phyloP scores from a whole-genome alignment of 2,113 vertebrate species.

The Hippoglossus stenolepis region DNA sequence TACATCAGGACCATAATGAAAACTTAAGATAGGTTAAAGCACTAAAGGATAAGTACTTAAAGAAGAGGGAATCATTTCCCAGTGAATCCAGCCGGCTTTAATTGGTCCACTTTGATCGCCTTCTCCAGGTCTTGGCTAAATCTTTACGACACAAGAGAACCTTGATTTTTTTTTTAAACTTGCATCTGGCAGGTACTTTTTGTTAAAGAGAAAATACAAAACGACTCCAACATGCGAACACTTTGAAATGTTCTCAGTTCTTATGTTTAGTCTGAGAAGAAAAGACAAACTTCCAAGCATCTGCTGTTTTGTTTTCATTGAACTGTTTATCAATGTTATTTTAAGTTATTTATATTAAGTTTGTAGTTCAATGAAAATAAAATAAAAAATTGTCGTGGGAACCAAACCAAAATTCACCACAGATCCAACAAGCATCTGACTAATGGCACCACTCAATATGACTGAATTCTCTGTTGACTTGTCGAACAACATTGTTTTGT shows the following conservation, averaged over 20 bases:
- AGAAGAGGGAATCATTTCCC: constrained; percentile 58
- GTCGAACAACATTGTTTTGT: constrained; percentile 55
- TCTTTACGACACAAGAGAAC: constrained; percentile 48
- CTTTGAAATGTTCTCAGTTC: constrained; percentile 10
- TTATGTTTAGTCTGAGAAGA: constrained; percentile 14
- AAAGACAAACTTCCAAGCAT: constrained; percentile 15
- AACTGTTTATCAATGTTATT: constrained; percentile 29
- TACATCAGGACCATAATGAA: constrained; percentile 33
- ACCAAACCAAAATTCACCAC: constrained; percentile 21
- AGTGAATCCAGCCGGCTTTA: constrained; percentile 44
- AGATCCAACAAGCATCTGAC: constrained; percentile 17
- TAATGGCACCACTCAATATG: background rate
- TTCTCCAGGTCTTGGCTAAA: constrained; percentile 36
- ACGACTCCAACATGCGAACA: too few relatives aligned
- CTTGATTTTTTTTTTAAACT: constrained; percentile 12
- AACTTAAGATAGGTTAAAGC: constrained; percentile 33
- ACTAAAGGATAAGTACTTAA: constrained; percentile 47
- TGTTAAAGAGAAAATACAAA: constrained; percentile 5
- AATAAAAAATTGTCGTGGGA: constrained; percentile 40
- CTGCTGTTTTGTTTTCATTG: constrained; percentile 20
- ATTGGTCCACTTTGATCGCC: constrained; percentile 49
- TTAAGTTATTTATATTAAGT: constrained; percentile 18
- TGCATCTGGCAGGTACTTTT: constrained; percentile 20
- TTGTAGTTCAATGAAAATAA: background rate
- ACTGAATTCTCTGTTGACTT: constrained; percentile 40